A percentile compares a stretch with the other conserved stretches of the same genome.
Conservation (phyloP, 2,888 invertebrate genomes). For the Bombyx huttoni region DNA sequence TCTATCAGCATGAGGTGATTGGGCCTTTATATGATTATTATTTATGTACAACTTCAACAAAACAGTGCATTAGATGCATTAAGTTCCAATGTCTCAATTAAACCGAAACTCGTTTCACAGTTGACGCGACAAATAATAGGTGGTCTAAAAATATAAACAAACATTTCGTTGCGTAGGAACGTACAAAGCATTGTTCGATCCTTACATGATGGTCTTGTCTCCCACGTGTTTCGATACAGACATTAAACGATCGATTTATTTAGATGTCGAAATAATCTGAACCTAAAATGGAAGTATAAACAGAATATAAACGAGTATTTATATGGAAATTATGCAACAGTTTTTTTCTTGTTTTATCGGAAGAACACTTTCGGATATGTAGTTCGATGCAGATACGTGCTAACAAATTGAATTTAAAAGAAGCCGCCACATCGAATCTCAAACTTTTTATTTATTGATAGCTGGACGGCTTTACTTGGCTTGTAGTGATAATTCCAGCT, state of each 20-base stretch:
- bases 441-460: too few species aligned
- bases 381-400: too few species aligned
- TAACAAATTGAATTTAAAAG: too few species aligned
- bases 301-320: not conserved
- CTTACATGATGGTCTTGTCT: slow-evolving; percentile 13
- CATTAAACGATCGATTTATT: slow-evolving; percentile 9
- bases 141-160: slow-evolving; percentile 3
- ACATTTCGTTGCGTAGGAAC: slow-evolving; percentile 12
- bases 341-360: too few species aligned
- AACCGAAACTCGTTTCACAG: not conserved
- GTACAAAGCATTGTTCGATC: slow-evolving; percentile 13
- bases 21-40: too few species aligned
- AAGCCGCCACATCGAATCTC: too few species aligned
- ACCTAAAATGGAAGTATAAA: not conserved
- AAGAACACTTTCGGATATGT: too few species aligned
- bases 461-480: too few species aligned
- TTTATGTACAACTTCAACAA: not conserved
- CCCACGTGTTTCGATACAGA: slow-evolving; percentile 20
- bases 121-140: not conserved
- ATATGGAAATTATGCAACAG: too few species aligned
- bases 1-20: too few species aligned
- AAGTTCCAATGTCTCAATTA: not conserved
- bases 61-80: not conserved
- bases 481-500: too few species aligned
- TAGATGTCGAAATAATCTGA: not conserved